Conservation (phyloP, 2,113 vertebrate species). For the Tetrao urogallus region DNA sequence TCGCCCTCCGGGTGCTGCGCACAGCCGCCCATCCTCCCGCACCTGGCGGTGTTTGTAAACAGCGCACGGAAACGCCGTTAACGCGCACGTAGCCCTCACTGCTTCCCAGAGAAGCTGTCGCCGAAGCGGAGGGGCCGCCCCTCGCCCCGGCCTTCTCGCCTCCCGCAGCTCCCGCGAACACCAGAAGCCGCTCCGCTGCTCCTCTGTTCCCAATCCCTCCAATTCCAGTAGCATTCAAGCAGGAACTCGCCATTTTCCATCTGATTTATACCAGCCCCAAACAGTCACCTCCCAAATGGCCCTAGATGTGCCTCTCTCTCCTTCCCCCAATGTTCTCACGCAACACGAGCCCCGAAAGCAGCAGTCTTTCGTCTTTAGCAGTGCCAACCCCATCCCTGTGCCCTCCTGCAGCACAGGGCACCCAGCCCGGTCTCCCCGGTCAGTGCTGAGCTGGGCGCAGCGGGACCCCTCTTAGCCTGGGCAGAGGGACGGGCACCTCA, state of each 20-base stretch:
- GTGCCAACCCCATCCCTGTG: not conserved
- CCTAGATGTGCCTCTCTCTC: not conserved
- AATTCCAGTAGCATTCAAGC: not conserved
- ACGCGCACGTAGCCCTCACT: no score
- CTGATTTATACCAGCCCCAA: not conserved
- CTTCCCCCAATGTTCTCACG: not conserved
- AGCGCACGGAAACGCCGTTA: no score
- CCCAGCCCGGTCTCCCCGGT: not conserved
- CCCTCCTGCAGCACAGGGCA: not conserved
- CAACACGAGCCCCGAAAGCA: not conserved
- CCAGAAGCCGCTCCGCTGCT: not conserved
- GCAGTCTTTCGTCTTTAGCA: not conserved
- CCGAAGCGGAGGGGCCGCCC: accelerated
- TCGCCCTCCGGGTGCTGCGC: not conserved
- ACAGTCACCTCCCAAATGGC: not conserved
- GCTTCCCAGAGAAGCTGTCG: not conserved
- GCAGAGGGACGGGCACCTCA: accelerated
- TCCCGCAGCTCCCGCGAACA: not conserved
- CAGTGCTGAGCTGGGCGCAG: not conserved
- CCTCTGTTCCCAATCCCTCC: not conserved
- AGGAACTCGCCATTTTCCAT: not conserved
- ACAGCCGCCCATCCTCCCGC: not conserved
- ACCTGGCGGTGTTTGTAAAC: not conserved
- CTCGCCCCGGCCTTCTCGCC: not conserved
- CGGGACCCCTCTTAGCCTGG: not conserved